Evolutionary conservation across 2,888 invertebrate species (phyloP).

Genomic region (Catocala fraxini): DNA sequence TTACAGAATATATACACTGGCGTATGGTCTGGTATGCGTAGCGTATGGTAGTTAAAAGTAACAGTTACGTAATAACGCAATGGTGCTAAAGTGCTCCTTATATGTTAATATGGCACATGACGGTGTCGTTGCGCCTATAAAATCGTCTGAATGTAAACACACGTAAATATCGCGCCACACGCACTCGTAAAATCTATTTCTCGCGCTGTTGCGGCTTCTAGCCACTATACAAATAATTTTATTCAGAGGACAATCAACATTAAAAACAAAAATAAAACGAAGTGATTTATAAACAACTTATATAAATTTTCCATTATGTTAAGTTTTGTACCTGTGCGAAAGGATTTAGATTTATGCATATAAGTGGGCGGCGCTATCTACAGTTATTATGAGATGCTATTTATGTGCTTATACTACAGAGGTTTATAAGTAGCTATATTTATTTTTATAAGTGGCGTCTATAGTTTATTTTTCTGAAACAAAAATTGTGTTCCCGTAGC

Average conservation of each 20-base stretch:
- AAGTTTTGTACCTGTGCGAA: conserved; percentile 3
- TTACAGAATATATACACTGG: background rate
- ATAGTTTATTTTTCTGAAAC: conserved; percentile 50
- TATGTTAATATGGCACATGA: conserved; percentile 71
- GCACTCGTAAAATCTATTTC: conserved; percentile 87
- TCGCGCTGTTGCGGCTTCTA: conserved; percentile 73
- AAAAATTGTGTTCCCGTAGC: conserved; percentile 54
- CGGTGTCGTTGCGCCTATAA: conserved; percentile 87
- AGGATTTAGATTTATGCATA: conserved; percentile 12
- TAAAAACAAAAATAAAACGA: conserved; percentile 49
- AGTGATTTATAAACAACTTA: conserved; percentile 35
- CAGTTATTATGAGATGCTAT: conserved; percentile 40
- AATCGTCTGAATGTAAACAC: conserved; percentile 84
- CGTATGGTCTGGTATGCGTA: conserved; percentile 13
- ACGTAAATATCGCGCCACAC: conserved; percentile 84
- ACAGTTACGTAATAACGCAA: conserved; percentile 48
- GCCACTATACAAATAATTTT: conserved; percentile 69
- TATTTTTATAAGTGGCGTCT: conserved; percentile 40
- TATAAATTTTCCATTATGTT: conserved; percentile 32
- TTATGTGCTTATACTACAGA: conserved; percentile 43
- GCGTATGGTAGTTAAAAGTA: conserved; percentile 31
- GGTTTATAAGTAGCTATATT: conserved; percentile 19
- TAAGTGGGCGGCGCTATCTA: conserved; percentile 15
- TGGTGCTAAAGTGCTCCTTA: conserved; percentile 67
- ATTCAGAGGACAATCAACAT: conserved; percentile 67